These are phyloP conservation scores for Argya squamiceps DNA, from an alignment of 2,797 vertebrate genomes.

Conservation along the genomic window DNA sequence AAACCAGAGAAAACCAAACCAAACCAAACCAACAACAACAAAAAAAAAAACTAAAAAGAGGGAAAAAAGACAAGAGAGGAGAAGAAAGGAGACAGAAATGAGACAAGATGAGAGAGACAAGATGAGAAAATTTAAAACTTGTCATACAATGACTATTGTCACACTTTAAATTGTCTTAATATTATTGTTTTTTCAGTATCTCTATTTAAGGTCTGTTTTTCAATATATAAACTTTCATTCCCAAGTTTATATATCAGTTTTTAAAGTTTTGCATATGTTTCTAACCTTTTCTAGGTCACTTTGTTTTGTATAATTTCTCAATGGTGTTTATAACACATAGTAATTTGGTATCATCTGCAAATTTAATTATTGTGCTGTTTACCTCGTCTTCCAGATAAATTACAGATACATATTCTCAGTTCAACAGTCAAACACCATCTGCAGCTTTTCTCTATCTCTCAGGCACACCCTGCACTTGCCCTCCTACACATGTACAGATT, in stretches of 20 bases:
- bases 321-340: slow-evolving; percentile 13
- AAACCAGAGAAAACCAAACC: too few species aligned
- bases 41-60: neutral
- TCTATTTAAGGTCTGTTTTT: neutral
- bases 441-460: slow-evolving; percentile 36
- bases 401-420: slow-evolving; percentile 67
- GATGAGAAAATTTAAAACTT: neutral
- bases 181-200: neutral
- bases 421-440: slow-evolving; percentile 68
- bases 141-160: fast-evolving
- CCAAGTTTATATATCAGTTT: neutral
- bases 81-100: too few species aligned
- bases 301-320: slow-evolving; percentile 48
- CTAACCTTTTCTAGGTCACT: slow-evolving; percentile 52
- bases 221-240: neutral
- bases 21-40: neutral
- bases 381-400: slow-evolving; percentile 65
- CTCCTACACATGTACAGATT: slow-evolving; percentile 26
- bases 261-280: neutral
- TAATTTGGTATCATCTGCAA: slow-evolving; percentile 56
- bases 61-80: too few species aligned
- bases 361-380: slow-evolving; percentile 72
- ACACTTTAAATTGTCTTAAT: neutral
- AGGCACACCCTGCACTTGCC: slow-evolving; percentile 12
- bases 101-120: fast-evolving